A percentile compares a stretch with the other conserved stretches of the same genome.
Evolutionary conservation across 2,113 vertebrate genomes (phyloP).

Genomic region (Chionis minor): DNA sequence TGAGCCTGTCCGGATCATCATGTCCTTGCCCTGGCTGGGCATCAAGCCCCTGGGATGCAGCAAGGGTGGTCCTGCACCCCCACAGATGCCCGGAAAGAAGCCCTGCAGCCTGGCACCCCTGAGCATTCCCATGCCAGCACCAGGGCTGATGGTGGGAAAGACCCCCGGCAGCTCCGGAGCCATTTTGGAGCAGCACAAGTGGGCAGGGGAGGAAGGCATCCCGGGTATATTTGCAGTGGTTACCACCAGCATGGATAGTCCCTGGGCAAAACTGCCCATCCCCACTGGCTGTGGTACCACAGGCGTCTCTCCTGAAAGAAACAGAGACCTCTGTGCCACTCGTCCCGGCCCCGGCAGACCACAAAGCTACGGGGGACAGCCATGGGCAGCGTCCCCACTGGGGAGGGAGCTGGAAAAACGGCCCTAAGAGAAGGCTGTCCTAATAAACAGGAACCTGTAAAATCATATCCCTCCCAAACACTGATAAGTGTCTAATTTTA

Average conservation of each 20-base stretch:
- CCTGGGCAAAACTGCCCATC: background rate
- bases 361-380: background rate
- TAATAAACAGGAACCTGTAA: constrained; percentile 77
- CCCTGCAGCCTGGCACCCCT: background rate
- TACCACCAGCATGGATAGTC: rapidly evolving
- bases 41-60: background rate
- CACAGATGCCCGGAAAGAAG: background rate
- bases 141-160: rapidly evolving
- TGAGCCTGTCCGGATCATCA: background rate
- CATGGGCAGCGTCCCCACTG: background rate
- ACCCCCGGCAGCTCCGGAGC: background rate
- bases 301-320: background rate
- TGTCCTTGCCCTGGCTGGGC: background rate
- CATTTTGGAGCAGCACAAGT: rapidly evolving
- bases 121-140: background rate
- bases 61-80: background rate
- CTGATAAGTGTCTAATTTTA: constrained; percentile 70
- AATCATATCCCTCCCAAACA: constrained; percentile 63
- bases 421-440: background rate
- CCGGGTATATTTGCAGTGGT: rapidly evolving
- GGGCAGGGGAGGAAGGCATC: background rate
- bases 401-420: background rate
- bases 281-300: background rate
- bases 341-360: background rate
- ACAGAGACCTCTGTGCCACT: constrained; percentile 7